Percentiles rank a stretch among this genome's conserved stretches.
Conservation (phyloP, 2,888 invertebrate genomes). For the Embidobia sp. region DNA sequence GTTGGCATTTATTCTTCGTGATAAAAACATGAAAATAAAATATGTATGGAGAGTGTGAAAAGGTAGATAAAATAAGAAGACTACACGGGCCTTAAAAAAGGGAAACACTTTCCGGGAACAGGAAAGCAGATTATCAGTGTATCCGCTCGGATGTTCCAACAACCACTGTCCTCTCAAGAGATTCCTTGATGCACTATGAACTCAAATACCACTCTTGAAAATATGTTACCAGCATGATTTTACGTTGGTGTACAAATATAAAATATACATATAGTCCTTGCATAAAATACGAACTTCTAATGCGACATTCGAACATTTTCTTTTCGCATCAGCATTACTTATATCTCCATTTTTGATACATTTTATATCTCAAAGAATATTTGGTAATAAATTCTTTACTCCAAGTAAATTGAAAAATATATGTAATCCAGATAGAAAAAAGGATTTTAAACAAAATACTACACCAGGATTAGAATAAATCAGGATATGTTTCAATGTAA, state of each 20-base stretch:
- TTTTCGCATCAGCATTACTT: constrained; percentile 58
- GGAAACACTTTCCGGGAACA: constrained; percentile 44
- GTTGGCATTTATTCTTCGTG: not conserved
- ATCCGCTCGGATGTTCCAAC: constrained; percentile 60
- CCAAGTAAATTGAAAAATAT: constrained; percentile 42
- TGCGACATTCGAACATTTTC: constrained; percentile 58
- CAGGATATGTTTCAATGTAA: not conserved
- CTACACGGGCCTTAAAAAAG: constrained; percentile 13
- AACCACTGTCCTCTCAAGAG: constrained; percentile 61
- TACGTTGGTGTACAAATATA: constrained; percentile 56
- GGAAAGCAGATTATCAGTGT: constrained; percentile 60
- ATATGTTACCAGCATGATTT: constrained; percentile 61
- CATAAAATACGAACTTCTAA: constrained; percentile 55
- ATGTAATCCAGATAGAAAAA: constrained; percentile 24
- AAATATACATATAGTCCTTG: constrained; percentile 47
- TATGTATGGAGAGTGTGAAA: constrained; percentile 28
- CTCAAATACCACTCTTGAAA: constrained; percentile 62
- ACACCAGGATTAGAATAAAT: constrained; percentile 21
- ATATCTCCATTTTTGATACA: constrained; percentile 51
- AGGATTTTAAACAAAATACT: constrained; percentile 15
- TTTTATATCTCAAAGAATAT: constrained; percentile 57
- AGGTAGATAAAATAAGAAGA: constrained; percentile 27
- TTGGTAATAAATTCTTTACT: constrained; percentile 45
- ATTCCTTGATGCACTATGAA: constrained; percentile 62
- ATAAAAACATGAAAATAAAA: constrained; percentile 11